Evolutionary conservation across 2,113 vertebrate species (phyloP).

Genomic region (Pseudorectes ferrugineus): DNA sequence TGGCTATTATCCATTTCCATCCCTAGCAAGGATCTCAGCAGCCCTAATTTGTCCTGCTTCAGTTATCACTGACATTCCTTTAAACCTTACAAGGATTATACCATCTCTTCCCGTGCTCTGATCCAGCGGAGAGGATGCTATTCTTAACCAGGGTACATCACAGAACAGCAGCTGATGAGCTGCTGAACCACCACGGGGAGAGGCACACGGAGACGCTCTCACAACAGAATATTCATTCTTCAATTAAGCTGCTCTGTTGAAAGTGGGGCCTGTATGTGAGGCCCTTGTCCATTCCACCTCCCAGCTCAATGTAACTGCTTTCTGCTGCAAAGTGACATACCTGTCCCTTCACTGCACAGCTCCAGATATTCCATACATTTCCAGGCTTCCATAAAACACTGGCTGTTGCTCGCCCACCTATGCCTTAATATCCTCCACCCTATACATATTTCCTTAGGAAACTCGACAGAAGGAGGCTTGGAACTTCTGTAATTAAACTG

Average conservation of each 20-base stretch:
- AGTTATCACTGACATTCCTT: not conserved
- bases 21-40: not conserved
- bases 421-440: not conserved
- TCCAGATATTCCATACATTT: not conserved
- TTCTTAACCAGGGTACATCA: not conserved
- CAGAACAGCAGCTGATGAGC: not conserved
- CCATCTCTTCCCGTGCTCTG: not conserved
- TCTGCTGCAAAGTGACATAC: not conserved
- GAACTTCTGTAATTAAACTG: not conserved
- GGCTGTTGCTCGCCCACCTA: not conserved
- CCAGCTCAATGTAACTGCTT: not conserved
- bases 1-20: not conserved
- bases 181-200: not conserved
- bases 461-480: accelerated
- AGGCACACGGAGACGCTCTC: not conserved
- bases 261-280: not conserved
- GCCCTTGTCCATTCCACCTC: not conserved
- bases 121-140: not conserved
- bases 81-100: not conserved
- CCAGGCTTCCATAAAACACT: not conserved
- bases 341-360: not conserved
- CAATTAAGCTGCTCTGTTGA: not conserved
- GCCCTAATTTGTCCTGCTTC: not conserved
- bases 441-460: not conserved
- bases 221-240: not conserved